Base-by-base conservation (phyloP, 2,113 vertebrate species). In the Clarias magur region DNA sequence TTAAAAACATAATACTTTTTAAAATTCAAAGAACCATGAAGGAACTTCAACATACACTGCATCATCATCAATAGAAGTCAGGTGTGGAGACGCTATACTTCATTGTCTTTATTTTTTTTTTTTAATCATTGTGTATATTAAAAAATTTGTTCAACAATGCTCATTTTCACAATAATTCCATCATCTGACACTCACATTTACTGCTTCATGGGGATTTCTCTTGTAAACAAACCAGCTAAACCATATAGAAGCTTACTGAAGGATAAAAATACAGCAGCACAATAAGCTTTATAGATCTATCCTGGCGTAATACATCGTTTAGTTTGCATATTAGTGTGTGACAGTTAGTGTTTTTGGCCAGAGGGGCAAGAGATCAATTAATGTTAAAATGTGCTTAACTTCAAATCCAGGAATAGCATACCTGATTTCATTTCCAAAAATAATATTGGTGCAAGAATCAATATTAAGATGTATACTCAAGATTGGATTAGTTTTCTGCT, bases 301-400 rank as follows among this genome's bases (percentile, higher is more conserved):
- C 62, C 76, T 17, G 63, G 13, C 1, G n/a, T 25, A 80, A 38
- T 17, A 38, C 63, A 70, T 48, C 4, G 27, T 57, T n/a, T 68
- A 21, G 27, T 23, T 86, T 80, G 76, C 85, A 80, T 80, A 38
- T 38, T 38, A 80, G 79, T 81, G 53, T 68, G 85, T 86, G 80
- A 86, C 75, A 86, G 75, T 79, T 86, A 80, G 38, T 85, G 59
- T 60, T 63, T 13, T 0, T 21, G 19, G 30, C 1, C 0, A 23
- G 38, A 19, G 21, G 11, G 3, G 17, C 1, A 7, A 25, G 2
- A 5, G 21, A 73, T 21, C 5, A 23, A 12, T 25, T 25, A 48
- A 23, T 2, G 8, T 42, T 4, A 42, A 48, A 19, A 72, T 19
- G 9, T 38, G 8, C 34, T 19, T 34, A 7, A n/a, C 16, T 75